Base-by-base conservation (phyloP, 2,888 invertebrate genomes). In the Germaria angustata region DNA sequence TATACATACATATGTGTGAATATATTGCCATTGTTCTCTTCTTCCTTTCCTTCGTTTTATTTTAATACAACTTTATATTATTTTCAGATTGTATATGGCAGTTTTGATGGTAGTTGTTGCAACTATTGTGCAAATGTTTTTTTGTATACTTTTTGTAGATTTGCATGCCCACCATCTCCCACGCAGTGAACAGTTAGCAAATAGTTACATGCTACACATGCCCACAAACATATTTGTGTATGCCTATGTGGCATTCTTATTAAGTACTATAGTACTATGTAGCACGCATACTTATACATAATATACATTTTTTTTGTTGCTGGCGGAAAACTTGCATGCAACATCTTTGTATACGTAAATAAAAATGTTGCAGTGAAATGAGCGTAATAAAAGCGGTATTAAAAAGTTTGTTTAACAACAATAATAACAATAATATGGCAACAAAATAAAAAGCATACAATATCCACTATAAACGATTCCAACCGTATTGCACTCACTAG, bases 381-480 rank as follows among this genome's bases (percentile, higher is more conserved):
- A 85, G 87, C 84, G 85, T 85, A 85, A 87, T 87, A 87, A 87
- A 87, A 87, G 73, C 66, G 49, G 83, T 80, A 85, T 87, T 87
- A 86, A 87, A 86, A 86, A 71, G 81, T 78, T 79, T 80, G 80
- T 76, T 80, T 44, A 80, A 83, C 77, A 84, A 80, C 69, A 79
- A 82, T 71, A 71, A 79, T 76, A 82, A 72, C 79, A 75, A 79
- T 79, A 79, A 76, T 79, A 76, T 55, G 69, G 78, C 66, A 82
- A 76, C 75, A 72, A 61, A 73, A 72, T 55, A 69, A 76, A 41
- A 53, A 57, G 34, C 20, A 65, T 17, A 75, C 36, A 66, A 57
- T 66, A 65, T 65, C 55, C 65, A 65, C 75, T 65, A 63, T 53
- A 69, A 75, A 71, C 61, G 69, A 36, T 24, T 69, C 17, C 8